Conservation (phyloP, 2,888 invertebrate species). For the Diploptera punctata region DNA sequence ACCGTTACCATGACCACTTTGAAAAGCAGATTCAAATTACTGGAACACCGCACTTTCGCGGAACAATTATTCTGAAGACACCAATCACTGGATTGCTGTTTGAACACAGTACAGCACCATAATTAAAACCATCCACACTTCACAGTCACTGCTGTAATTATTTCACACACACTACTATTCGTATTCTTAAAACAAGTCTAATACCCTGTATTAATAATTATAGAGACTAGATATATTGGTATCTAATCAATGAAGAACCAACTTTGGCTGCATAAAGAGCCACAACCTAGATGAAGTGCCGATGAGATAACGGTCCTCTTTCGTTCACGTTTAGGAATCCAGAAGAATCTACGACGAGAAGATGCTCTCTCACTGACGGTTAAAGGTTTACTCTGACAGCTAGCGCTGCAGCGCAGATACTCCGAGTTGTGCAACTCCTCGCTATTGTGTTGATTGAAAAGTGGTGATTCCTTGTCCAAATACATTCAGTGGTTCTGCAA, state of each 20-base stretch:
- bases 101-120: neutral
- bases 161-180: too few species aligned
- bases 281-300: neutral
- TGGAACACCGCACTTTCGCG: neutral
- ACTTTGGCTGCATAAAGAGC: neutral
- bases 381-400: conserved; percentile 46
- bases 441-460: conserved; percentile 12
- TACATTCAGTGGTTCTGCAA: conserved; percentile 44
- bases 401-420: neutral
- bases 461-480: conserved; percentile 33
- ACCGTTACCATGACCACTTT: conserved; percentile 29
- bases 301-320: conserved; percentile 48
- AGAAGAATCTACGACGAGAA: conserved; percentile 49
- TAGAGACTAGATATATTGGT: neutral
- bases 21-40: neutral
- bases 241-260: conserved; percentile 8
- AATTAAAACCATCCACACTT: too few species aligned
- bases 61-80: neutral
- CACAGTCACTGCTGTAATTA: too few species aligned
- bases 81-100: neutral
- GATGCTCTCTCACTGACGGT: conserved; percentile 48
- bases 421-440: neutral
- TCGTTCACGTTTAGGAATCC: conserved; percentile 53
- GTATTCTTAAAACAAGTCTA: too few species aligned
- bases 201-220: too few species aligned